These are phyloP conservation scores for Oophaga pumilio DNA, from an alignment of 2,113 vertebrate species.

Conservation along the genomic window DNA sequence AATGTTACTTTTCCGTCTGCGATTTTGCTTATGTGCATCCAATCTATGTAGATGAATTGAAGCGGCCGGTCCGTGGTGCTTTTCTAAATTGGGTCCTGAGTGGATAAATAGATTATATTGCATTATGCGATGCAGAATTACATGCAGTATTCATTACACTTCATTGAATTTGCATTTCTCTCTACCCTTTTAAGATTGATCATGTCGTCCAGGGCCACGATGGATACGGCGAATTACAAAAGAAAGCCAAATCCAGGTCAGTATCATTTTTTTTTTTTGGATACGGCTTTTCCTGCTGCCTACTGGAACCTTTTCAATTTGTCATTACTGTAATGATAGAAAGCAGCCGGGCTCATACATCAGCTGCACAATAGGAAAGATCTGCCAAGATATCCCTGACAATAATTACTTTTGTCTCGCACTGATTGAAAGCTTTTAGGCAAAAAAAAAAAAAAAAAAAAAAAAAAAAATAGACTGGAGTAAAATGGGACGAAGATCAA, in stretches of 20 bases:
- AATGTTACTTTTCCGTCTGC: background rate
- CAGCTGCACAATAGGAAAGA: conserved; percentile 18
- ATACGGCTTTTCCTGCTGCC: background rate
- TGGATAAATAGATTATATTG: conserved; percentile 25
- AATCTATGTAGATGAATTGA: conserved; percentile 17
- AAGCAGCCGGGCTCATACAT: conserved; percentile 10
- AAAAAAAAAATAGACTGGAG: conserved; percentile 26
- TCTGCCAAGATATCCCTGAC: conserved; percentile 32
- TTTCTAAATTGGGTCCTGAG: background rate
- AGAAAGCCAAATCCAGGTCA: conserved; percentile 81
- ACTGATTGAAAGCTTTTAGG: conserved; percentile 58
- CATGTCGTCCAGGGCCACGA: conserved; percentile 85
- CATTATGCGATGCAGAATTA: background rate
- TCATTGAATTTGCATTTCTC: conserved; percentile 33
- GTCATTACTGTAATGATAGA: conserved; percentile 42
- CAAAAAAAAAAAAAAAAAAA: background rate
- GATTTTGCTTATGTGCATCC: background rate
- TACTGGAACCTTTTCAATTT: conserved; percentile 50
- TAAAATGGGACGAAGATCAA: conserved; percentile 53
- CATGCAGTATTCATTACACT: conserved; percentile 4
- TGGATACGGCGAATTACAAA: conserved; percentile 81
- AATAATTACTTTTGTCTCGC: conserved; percentile 42
- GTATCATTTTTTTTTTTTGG: conserved; percentile 30
- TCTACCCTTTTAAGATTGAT: conserved; percentile 81
- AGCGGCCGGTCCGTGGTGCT: background rate